Evolutionary conservation across 2,797 vertebrate species (phyloP).

Genomic region (Pteropus rufus): DNA sequence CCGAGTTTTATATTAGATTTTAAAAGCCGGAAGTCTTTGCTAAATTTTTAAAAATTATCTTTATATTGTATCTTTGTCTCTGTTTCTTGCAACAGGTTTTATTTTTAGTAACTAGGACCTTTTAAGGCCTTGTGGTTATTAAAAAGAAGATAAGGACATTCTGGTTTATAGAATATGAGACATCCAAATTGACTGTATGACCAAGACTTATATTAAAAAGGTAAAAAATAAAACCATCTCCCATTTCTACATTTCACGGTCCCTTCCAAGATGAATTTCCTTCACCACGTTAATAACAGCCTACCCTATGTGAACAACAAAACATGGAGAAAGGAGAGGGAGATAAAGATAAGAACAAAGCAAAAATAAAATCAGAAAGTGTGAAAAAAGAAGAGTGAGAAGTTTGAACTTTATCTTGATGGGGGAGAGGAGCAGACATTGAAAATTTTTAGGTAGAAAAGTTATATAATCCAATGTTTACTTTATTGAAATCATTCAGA

Average conservation of each 20-base stretch:
- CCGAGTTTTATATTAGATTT: constrained; percentile 9
- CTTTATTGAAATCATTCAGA: not conserved
- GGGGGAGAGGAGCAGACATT: rapidly evolving
- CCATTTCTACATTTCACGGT: not conserved
- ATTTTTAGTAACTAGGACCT: not conserved
- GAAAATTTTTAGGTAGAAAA: not conserved
- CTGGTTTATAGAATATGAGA: not conserved
- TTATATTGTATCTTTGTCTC: not conserved
- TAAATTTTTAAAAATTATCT: not conserved
- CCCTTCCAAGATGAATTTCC: not conserved
- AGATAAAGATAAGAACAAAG: not conserved
- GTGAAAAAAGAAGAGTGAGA: not conserved
- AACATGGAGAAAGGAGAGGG: not conserved
- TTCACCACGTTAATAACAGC: not conserved
- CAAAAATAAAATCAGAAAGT: not conserved
- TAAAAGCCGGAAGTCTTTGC: not conserved
- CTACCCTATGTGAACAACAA: not conserved
- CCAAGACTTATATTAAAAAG: not conserved
- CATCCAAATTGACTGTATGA: not conserved
- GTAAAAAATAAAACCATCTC: not conserved
- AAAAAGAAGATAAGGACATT: not conserved
- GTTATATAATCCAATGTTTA: not conserved
- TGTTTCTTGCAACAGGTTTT: not conserved
- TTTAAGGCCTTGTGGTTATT: not conserved
- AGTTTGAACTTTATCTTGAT: not conserved